Conservation (phyloP, 1,140 invertebrate species). For the Campoletis sonorensis region DNA sequence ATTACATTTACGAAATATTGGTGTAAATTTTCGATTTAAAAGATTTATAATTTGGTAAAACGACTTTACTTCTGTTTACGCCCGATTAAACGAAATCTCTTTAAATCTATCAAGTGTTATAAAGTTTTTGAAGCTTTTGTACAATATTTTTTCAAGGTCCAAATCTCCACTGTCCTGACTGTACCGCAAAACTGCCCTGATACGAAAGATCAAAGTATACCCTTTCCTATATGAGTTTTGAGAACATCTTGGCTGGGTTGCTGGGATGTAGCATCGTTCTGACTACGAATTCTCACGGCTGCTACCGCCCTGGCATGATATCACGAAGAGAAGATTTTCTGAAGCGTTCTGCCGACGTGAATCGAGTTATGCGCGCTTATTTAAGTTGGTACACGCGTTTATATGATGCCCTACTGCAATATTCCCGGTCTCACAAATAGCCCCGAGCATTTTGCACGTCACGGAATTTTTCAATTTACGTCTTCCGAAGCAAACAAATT, state of each 20-base stretch:
- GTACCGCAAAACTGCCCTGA: background rate
- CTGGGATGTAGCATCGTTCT: background rate
- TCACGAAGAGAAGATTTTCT: constrained; percentile 7
- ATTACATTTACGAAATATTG: too few relatives aligned
- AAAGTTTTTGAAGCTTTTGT: too few relatives aligned
- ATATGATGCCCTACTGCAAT: constrained; percentile 2
- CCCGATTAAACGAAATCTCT: background rate
- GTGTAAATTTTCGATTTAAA: too few relatives aligned
- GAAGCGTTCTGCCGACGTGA: background rate
- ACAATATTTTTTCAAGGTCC: too few relatives aligned
- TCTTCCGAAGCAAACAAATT: background rate
- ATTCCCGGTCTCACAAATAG: background rate
- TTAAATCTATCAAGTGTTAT: too few relatives aligned
- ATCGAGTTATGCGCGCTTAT: background rate
- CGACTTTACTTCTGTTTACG: background rate
- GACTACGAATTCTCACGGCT: constrained; percentile 2
- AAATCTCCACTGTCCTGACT: background rate
- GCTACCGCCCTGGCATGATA: background rate
- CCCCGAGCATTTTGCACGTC: background rate
- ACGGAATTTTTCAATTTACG: constrained; percentile 11
- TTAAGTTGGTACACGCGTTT: constrained; percentile 1
- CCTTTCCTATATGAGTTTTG: background rate
- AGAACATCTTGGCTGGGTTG: background rate
- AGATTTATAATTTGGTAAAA: too few relatives aligned
- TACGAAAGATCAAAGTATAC: background rate